These are phyloP conservation scores for Periophthalmus modestus DNA, from an alignment of 2,113 vertebrate genomes.

Conservation along the genomic window DNA sequence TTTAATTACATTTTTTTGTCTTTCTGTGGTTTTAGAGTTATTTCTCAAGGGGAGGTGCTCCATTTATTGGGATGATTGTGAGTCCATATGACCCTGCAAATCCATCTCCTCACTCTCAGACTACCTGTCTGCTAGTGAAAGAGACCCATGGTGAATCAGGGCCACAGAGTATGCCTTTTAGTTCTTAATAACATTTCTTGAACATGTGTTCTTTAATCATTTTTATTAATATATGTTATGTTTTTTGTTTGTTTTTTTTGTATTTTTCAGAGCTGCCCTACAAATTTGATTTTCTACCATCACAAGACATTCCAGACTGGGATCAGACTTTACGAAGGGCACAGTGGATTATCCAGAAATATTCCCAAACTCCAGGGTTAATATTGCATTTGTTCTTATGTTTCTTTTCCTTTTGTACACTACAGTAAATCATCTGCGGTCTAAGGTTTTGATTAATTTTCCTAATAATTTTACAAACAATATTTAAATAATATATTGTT, in stretches of 20 bases:
- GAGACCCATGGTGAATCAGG: slow-evolving; percentile 83
- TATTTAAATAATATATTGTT: no score
- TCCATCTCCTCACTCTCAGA: slow-evolving; percentile 90
- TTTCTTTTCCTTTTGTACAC: neutral
- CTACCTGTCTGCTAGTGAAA: slow-evolving; percentile 91
- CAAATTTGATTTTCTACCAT: slow-evolving; percentile 88
- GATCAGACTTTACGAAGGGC: slow-evolving; percentile 88
- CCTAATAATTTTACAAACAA: no score
- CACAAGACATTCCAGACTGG: slow-evolving; percentile 87
- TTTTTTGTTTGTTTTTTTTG: no score
- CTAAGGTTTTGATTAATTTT: no score
- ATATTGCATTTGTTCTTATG: neutral
- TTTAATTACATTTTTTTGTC: neutral
- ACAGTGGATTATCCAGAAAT: slow-evolving; percentile 94
- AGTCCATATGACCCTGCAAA: slow-evolving; percentile 95
- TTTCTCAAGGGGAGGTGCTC: slow-evolving; percentile 95
- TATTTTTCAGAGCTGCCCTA: slow-evolving; percentile 86
- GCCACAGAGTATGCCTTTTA: slow-evolving; percentile 83
- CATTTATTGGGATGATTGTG: slow-evolving; percentile 97
- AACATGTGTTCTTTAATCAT: neutral
- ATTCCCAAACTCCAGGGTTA: slow-evolving; percentile 85
- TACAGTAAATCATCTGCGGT: neutral
- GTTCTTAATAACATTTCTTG: no score
- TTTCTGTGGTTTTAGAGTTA: slow-evolving; percentile 82
- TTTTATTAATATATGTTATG: slow-evolving; percentile 2